Conservation (phyloP, 2,113 vertebrate species). For the Xenotilapia longispinis region DNA sequence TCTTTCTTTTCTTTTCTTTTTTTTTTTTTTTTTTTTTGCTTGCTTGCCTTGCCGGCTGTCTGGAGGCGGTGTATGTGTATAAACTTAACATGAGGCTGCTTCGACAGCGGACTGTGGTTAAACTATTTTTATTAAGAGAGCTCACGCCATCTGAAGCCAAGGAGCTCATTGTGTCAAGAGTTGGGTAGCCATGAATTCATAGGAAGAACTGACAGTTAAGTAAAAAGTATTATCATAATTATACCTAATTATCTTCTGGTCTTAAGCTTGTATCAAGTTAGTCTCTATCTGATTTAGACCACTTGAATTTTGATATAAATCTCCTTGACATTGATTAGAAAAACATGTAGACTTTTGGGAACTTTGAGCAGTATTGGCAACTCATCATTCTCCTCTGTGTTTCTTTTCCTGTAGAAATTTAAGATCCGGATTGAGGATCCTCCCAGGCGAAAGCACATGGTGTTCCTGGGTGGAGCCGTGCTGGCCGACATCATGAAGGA, state of each 20-base stretch:
- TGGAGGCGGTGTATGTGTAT: neutral
- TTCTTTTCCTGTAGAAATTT: constrained; percentile 82
- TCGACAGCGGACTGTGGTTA: neutral
- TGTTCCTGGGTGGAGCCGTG: constrained; percentile 93
- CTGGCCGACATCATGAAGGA: constrained; percentile 99
- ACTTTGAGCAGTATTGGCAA: neutral
- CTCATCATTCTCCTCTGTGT: neutral
- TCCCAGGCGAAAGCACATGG: constrained; percentile 97
- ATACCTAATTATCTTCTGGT: neutral
- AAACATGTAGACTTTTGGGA: neutral
- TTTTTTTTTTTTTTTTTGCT: neutral
- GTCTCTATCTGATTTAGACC: neutral
- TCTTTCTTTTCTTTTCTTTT: fast-evolving
- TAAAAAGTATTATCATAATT: neutral
- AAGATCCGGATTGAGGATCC: constrained; percentile 98
- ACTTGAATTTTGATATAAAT: neutral
- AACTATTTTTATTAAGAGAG: neutral
- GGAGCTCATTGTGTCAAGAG: neutral
- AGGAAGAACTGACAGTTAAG: neutral
- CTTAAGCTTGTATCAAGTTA: neutral
- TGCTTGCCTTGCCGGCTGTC: neutral
- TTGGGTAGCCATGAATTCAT: neutral
- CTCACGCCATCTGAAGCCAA: neutral
- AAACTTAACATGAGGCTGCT: neutral
- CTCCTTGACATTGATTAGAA: neutral